Base-by-base conservation (phyloP, 2,888 invertebrate species). In the Drosophila quasianomalipes region DNA sequence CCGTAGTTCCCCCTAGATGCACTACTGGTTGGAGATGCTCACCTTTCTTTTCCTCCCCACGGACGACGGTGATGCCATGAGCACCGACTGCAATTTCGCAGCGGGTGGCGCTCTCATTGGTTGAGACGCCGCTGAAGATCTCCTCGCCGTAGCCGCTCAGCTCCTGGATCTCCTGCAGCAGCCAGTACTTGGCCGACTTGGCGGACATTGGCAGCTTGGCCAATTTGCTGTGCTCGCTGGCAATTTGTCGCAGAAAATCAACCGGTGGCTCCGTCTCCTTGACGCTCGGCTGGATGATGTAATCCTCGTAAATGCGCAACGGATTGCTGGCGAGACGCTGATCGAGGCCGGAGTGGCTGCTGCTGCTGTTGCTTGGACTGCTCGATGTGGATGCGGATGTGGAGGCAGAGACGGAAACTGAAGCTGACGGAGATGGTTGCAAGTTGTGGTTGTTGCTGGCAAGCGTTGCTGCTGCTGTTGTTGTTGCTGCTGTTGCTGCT, bases 181-280 rank as follows among this genome's bases (percentile, higher is more conserved):
- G 93, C 95, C 97, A 96, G 93, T 98, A 98, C 91, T 97, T 97
- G 4, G 97, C 97, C 49, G 96, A 96, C n/a, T 96, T 95, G 12
- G 95, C 93, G 71, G 96, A 95, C 96, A 97, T 96, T 19, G 95
- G 89, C 49, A 93, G 68, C 67, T 91, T 94, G 91, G 94, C 89
- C 59, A 95, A 82, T 65, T 93, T 93, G 58, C 91, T 90, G 74
- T 93, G 93, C 71, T 93, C 93, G 33, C 74, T 64, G 47, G 94
- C 94, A 30, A 93, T 92, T 81, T 92, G 87, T 12, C 90, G 88
- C 22, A 93, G 85, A 70, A 92, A 93, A 35, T 93, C 92, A 30
- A 87, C 84, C 1, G 93, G 93, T 9, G 92, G 85, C 31, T 91
- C 86, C 16, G 26, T 44, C 31, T 39, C 69, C 9, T 26, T 35